These are phyloP conservation scores for Pheosia gnoma DNA, from an alignment of 2,888 invertebrate genomes.

Conservation along the genomic window DNA sequence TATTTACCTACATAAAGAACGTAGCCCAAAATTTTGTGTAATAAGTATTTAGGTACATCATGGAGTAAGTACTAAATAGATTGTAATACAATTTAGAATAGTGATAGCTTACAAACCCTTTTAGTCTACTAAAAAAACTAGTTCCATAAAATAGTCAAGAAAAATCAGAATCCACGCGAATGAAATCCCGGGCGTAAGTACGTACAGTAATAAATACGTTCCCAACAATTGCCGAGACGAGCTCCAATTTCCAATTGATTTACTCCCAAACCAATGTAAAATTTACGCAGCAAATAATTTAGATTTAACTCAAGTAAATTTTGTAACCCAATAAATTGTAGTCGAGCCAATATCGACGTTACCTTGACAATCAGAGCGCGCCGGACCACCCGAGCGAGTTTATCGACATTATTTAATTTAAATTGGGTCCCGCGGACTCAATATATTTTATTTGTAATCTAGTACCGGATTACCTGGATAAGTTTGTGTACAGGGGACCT, in stretches of 20 bases:
- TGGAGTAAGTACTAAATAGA: too few relatives aligned
- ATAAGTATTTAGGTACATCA: too few relatives aligned
- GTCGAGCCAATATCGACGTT: constrained; percentile 19
- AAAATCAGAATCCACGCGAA: too few relatives aligned
- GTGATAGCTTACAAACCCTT: too few relatives aligned
- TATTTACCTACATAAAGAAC: constrained; percentile 17
- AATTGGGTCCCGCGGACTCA: constrained; percentile 22
- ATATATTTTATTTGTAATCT: constrained; percentile 5
- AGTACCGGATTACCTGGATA: background rate
- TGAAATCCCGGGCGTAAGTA: background rate
- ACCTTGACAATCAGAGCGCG: constrained; percentile 15
- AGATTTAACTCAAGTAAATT: background rate
- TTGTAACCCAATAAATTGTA: background rate
- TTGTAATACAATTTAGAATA: too few relatives aligned
- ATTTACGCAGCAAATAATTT: background rate
- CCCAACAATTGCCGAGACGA: background rate
- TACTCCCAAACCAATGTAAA: background rate
- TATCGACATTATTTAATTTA: constrained; percentile 32
- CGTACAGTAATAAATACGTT: background rate
- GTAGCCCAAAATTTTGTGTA: too few relatives aligned
- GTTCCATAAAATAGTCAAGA: too few relatives aligned
- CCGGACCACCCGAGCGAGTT: constrained; percentile 9
- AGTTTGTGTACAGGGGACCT: background rate
- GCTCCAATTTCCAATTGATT: constrained; percentile 1
- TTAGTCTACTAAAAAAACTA: too few relatives aligned